Conservation (phyloP, 2,888 invertebrate genomes). For the Ormia ochracea region DNA sequence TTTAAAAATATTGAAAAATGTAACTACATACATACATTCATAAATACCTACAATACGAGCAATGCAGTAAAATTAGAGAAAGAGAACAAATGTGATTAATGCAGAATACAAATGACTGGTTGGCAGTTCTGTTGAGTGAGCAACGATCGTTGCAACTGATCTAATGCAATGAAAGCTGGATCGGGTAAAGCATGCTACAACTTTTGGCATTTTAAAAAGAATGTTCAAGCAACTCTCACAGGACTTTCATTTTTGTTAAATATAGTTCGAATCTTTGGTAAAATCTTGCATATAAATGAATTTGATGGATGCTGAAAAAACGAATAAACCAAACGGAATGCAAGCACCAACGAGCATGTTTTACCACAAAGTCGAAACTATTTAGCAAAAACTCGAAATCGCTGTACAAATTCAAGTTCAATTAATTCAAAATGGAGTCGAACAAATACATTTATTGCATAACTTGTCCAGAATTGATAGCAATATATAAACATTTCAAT, state of each 20-base stretch:
- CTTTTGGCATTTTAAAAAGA: too few relatives aligned
- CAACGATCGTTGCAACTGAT: too few relatives aligned
- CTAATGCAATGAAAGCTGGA: too few relatives aligned
- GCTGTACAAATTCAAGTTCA: neutral
- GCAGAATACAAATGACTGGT: neutral
- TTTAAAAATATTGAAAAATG: neutral
- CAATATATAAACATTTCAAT: too few relatives aligned
- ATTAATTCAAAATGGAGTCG: neutral
- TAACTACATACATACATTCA: conserved; percentile 39
- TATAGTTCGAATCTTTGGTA: neutral
- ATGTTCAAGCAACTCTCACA: neutral
- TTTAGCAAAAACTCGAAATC: neutral
- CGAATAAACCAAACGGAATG: neutral
- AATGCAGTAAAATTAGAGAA: conserved; percentile 10
- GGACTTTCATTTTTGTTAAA: neutral
- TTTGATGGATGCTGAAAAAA: neutral
- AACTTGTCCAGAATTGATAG: neutral
- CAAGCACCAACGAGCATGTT: neutral
- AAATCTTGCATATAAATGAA: neutral
- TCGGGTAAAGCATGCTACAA: too few relatives aligned
- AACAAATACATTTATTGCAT: neutral
- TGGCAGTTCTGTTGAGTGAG: too few relatives aligned
- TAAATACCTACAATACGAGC: neutral
- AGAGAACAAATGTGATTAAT: neutral
- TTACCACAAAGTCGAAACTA: neutral